Evolutionary conservation across 2,113 vertebrate genomes (phyloP), one percentile per base, ranked within the genome.

Genomic region (Pyxicephalus adspersus): DNA sequence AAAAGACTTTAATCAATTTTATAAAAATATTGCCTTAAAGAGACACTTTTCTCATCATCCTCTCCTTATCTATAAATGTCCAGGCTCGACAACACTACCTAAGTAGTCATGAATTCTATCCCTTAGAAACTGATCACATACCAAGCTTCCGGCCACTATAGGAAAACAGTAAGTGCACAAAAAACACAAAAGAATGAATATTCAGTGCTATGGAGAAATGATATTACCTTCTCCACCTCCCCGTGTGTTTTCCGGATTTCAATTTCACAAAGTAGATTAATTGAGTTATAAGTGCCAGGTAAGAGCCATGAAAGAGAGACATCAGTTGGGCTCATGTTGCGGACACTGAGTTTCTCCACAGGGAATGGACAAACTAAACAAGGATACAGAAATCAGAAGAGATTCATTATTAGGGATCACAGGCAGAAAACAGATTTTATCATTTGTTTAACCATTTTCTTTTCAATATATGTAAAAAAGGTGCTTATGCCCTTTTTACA

Each of bases 191-290:
- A 9, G 38, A 13, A 45, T 45, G 38, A 45, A 13, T 9, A 1
- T 9, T 3, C 22, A 61, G 58, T 15, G 22, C 15, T 61, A 13
- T 28, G 15, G 4, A 26, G 45, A 51, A 16, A 51, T 50, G 1
- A 50, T 3, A 90, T 89, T 88, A 94, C 93, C 89, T 85, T 61
- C 85, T 89, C 85, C 76, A 8, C 78, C 13, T 23, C 71, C 29
- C 76, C 85, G 38, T 81, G 80, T 52, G 66, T 45, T 77, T 61
- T 75, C 25, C 29, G 85, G 80, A 92, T 82, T 87, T 90, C 87
- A 85, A 90, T 76, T 87, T 93, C 87, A 90, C 92, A 94, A 11
- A 87, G 79, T 76, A 94, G 87, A 51, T 87, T 87, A 60, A 90
- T 87, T 11, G 84, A 86, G 70, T 68, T 66, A 83, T 92, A 93